Evolutionary conservation across 1,140 invertebrate genomes (phyloP).

Genomic region (Reticulitermes speratus): DNA sequence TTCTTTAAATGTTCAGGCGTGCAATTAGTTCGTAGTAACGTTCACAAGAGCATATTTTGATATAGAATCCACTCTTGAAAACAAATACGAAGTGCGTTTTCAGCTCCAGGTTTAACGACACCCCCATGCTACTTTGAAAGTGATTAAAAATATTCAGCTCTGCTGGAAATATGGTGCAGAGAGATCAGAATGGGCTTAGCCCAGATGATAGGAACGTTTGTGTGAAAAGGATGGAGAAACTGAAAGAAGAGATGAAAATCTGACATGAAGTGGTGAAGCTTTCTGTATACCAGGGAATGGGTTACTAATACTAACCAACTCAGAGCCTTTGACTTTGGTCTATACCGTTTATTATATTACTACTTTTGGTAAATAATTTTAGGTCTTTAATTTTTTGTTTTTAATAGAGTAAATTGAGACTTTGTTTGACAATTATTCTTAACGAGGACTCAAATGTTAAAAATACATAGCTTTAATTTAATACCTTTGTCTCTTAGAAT

Average conservation of each 20-base stretch:
- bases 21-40: background rate
- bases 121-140: background rate
- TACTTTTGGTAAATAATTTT: background rate
- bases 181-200: background rate
- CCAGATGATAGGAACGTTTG: background rate
- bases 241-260: background rate
- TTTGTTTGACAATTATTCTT: background rate
- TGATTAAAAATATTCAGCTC: background rate
- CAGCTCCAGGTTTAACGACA: background rate
- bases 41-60: background rate
- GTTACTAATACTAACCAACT: background rate
- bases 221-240: background rate
- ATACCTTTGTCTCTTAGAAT: background rate
- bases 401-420: background rate
- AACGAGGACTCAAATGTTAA: background rate
- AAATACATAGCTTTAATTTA: background rate
- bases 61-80: background rate
- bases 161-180: background rate
- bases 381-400: background rate
- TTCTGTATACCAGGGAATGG: background rate
- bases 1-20: no score
- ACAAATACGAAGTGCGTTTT: background rate
- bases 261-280: background rate
- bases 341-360: background rate
- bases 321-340: background rate